phyloP scores from a whole-genome alignment of 2,113 vertebrate genomes.

The Brienomyrus brachyistius region DNA sequence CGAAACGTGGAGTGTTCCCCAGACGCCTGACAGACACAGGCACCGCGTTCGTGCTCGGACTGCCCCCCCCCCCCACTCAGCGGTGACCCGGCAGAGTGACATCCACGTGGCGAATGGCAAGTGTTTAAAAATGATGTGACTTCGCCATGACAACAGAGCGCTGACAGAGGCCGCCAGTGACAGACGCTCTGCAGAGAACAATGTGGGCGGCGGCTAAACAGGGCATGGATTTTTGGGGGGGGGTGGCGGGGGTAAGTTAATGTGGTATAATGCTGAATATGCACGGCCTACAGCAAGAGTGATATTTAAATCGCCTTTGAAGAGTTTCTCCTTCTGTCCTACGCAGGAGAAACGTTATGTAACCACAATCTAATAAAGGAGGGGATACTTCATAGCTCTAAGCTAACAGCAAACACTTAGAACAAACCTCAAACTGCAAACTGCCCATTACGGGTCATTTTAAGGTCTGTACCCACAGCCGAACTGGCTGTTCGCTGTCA shows the following conservation, averaged over 20 bases:
- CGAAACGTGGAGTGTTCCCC: not conserved
- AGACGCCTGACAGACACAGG: not conserved
- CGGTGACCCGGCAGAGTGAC: too few species aligned
- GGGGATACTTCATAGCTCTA: not conserved
- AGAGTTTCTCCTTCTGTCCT: not conserved
- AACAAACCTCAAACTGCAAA: not conserved
- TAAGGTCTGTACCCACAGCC: not conserved
- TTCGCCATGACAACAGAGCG: not conserved
- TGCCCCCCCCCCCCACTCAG: not conserved
- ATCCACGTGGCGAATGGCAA: too few species aligned
- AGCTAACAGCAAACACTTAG: not conserved
- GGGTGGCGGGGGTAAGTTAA: not conserved
- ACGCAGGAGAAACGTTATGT: not conserved
- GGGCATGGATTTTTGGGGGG: not conserved
- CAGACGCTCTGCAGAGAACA: not conserved
- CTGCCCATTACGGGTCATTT: not conserved
- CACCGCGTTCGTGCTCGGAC: not conserved
- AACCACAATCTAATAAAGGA: not conserved
- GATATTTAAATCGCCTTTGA: not conserved
- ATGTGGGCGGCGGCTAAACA: not conserved
- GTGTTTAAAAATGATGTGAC: not conserved
- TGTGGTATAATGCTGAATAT: not conserved
- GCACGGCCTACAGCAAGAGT: not conserved
- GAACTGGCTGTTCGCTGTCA: not conserved
- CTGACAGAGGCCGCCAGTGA: not conserved